A percentile compares a stretch with the other conserved stretches of the same genome.
phyloP scores from a whole-genome alignment of 2,888 invertebrate species.

The Cheilosia scutellata region DNA sequence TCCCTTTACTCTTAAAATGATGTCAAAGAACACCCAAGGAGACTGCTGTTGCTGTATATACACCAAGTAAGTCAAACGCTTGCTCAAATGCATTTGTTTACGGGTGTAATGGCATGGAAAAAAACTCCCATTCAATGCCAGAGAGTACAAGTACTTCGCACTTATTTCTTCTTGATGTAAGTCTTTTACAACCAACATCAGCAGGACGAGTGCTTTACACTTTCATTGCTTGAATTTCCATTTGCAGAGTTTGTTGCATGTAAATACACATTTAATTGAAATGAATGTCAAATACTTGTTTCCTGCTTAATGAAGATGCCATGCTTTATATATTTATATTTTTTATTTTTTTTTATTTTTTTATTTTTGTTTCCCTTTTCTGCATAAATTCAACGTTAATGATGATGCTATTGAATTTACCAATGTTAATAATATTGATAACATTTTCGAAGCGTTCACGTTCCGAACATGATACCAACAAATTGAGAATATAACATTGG shows the following conservation, averaged over 20 bases:
- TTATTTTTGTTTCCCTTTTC: neutral
- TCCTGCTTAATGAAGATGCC: neutral
- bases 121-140: conserved; percentile 66
- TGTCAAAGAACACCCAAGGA: conserved; percentile 28
- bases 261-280: conserved; percentile 43
- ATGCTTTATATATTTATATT: neutral
- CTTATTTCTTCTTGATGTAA: conserved; percentile 62
- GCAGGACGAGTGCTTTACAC: conserved; percentile 33
- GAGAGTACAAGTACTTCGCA: conserved; percentile 68
- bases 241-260: conserved; percentile 18
- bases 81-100: conserved; percentile 65
- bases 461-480: neutral
- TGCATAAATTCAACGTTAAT: conserved; percentile 3
- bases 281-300: conserved; percentile 44
- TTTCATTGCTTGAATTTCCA: conserved; percentile 16
- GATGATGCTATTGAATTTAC: neutral
- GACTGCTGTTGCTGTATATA: neutral
- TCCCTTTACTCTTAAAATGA: conserved; percentile 6
- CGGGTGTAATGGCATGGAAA: conserved; percentile 70
- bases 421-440: neutral
- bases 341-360: neutral
- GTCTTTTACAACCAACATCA: conserved; percentile 20
- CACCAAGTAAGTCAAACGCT: conserved; percentile 49
- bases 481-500: neutral
- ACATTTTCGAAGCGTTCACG: neutral